phyloP scores from a whole-genome alignment of 2,113 vertebrate genomes.

The Isurus oxyrinchus region DNA sequence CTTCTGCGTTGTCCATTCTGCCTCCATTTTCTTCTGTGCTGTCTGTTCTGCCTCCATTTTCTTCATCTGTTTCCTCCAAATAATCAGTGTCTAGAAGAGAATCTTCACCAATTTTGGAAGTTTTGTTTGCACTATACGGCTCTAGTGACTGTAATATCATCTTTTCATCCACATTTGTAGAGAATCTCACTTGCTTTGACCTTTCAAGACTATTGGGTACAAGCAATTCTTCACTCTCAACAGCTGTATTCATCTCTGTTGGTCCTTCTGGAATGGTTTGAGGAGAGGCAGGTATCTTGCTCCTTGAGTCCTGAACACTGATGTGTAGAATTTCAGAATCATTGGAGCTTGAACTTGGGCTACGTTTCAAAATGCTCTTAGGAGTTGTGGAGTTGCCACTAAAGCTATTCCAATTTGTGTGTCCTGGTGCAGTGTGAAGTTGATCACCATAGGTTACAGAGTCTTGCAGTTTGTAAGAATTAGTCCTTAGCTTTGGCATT shows the following conservation, averaged over 20 bases:
- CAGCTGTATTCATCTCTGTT: slow-evolving; percentile 44
- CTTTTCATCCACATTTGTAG: slow-evolving; percentile 44
- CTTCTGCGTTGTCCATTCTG: neutral
- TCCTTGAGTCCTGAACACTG: slow-evolving; percentile 50
- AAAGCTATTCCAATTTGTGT: slow-evolving; percentile 42
- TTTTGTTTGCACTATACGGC: slow-evolving; percentile 47
- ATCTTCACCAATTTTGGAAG: slow-evolving; percentile 49
- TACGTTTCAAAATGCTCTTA: slow-evolving; percentile 62
- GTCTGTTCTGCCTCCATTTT: neutral
- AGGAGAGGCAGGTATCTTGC: slow-evolving; percentile 47
- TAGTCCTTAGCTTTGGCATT: slow-evolving; percentile 78
- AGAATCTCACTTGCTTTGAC: slow-evolving; percentile 73
- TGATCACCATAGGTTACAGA: slow-evolving; percentile 46
- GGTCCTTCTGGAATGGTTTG: slow-evolving; percentile 54
- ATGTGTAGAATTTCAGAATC: slow-evolving; percentile 61
- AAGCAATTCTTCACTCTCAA: slow-evolving; percentile 44
- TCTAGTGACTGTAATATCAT: slow-evolving; percentile 45
- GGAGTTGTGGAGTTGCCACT: slow-evolving; percentile 47
- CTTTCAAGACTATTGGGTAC: slow-evolving; percentile 53
- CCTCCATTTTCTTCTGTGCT: neutral
- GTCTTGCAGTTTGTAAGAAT: slow-evolving; percentile 52
- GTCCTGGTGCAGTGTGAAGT: slow-evolving; percentile 41
- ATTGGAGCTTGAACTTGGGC: slow-evolving; percentile 67
- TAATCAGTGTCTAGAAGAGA: slow-evolving; percentile 54
- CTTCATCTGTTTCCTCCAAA: slow-evolving; percentile 13